Conservation (phyloP, 2,113 vertebrate genomes). For the Okapia johnstoni region DNA sequence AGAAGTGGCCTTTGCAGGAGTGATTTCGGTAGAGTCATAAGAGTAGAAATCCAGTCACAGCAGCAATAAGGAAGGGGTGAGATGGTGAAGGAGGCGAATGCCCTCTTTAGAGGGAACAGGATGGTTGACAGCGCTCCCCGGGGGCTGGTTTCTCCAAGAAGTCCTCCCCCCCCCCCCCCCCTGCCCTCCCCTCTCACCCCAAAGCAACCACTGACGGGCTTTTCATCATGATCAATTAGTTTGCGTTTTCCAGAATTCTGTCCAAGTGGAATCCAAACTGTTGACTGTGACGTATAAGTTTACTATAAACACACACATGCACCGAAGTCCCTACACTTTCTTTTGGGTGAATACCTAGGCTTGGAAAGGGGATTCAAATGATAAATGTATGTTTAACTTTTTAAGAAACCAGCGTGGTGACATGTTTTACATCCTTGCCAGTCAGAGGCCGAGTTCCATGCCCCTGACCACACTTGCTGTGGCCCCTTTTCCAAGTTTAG, state of each 20-base stretch:
- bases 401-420: background rate
- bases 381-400: too few relatives aligned
- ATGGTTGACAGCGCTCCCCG: fast-evolving
- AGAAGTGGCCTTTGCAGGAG: background rate
- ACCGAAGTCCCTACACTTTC: background rate
- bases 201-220: background rate
- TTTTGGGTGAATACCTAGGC: background rate
- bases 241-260: background rate
- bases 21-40: background rate
- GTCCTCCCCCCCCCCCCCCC: too few relatives aligned
- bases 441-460: fast-evolving
- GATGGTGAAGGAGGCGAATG: background rate
- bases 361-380: too few relatives aligned
- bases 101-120: background rate
- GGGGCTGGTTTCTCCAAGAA: background rate
- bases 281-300: fast-evolving
- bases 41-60: too few relatives aligned
- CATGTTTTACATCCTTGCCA: fast-evolving
- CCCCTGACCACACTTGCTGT: background rate
- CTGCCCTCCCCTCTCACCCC: background rate
- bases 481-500: fast-evolving
- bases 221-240: background rate
- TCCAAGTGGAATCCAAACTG: background rate
- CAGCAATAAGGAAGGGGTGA: background rate
- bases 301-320: fast-evolving